Evolutionary conservation across 2,113 vertebrate genomes (phyloP), one percentile per base, ranked within the genome.

Genomic region (Heloderma charlesbogerti): DNA sequence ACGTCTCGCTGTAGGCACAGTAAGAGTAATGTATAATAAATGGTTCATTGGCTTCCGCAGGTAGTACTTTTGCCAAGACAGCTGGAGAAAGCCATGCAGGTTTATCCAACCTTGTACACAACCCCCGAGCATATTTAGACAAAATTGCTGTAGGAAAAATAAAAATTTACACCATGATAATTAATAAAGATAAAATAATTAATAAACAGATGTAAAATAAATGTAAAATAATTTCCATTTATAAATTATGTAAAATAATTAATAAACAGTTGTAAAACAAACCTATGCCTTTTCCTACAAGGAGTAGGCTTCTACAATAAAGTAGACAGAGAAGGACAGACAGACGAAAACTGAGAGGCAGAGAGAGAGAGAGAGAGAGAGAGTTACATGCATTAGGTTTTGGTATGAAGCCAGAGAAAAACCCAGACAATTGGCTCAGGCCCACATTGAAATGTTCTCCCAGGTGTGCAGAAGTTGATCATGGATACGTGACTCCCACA

Each of bases 41-140:
- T 87, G 91, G 93, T 96, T 89, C 90, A 91, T 86, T 96, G 95
- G 93, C 91, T 96, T 95, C 92, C 94, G 92, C 9, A 93, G 89
- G 94, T 96, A 95, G 88, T 92, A 90, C 90, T 94, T 94, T 94
- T 96, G 96, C 95, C 95, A 97, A 96, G 95, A 94, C 93, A 97
- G 94, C 95, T 97, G 95, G 92, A 95, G 91, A 96, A 95, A 96
- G 94, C 90, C 92, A 88, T 92, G 86, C 89, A 95, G 93, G 92
- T 91, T 95, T 93, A 54, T 85, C 95, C 93, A 89, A 87, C 92
- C 81, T 95, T 90, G 66, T 78, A 94, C 92, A 93, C 88, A 92
- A 95, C 86, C 84, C 93, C 94, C 95, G 88, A 93, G 90, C 92
- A 87, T 95, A 94, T 93, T 95, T 92, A 94, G 89, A 89, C 90